phyloP scores from a whole-genome alignment of 1,140 invertebrate species.

The Magallana ariakensis region DNA sequence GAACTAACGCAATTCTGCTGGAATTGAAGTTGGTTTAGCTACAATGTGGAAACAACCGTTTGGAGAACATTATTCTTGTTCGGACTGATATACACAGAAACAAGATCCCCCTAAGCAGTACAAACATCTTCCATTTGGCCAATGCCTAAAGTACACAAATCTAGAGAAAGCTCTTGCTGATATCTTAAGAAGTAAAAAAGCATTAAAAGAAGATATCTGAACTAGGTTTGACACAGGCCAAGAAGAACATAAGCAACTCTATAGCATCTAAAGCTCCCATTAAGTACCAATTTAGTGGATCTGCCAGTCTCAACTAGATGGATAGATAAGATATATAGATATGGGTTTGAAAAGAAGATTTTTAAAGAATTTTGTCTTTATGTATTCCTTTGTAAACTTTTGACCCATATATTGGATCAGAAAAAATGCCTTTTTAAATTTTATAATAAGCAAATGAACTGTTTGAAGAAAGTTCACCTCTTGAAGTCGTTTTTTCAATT shows the following conservation, averaged over 20 bases:
- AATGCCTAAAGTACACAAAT: not conserved
- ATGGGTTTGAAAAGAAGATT: too few species aligned
- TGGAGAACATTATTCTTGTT: conserved; percentile 39
- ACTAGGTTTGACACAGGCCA: conserved; percentile 9
- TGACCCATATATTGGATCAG: too few species aligned
- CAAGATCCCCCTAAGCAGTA: not conserved
- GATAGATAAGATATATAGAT: too few species aligned
- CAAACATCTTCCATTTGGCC: not conserved
- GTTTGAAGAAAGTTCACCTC: too few species aligned
- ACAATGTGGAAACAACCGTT: conserved; percentile 14
- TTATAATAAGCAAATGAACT: too few species aligned
- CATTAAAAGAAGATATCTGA: conserved; percentile 15
- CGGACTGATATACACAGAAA: not conserved
- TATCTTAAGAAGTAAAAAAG: conserved; percentile 37
- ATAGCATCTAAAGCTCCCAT: conserved; percentile 46
- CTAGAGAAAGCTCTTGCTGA: not conserved
- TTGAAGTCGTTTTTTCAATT: too few species aligned
- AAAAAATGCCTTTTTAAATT: too few species aligned
- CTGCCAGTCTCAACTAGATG: conserved; percentile 8
- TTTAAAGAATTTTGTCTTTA: too few species aligned
- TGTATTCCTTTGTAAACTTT: too few species aligned
- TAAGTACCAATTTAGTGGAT: conserved; percentile 15
- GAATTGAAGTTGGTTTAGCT: conserved; percentile 13
- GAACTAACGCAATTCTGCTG: not conserved
- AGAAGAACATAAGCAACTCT: conserved; percentile 29